A percentile compares a stretch with the other conserved stretches of the same genome.
phyloP scores from a whole-genome alignment of 2,797 vertebrate genomes.

The Hippopotamyrus pictus region DNA sequence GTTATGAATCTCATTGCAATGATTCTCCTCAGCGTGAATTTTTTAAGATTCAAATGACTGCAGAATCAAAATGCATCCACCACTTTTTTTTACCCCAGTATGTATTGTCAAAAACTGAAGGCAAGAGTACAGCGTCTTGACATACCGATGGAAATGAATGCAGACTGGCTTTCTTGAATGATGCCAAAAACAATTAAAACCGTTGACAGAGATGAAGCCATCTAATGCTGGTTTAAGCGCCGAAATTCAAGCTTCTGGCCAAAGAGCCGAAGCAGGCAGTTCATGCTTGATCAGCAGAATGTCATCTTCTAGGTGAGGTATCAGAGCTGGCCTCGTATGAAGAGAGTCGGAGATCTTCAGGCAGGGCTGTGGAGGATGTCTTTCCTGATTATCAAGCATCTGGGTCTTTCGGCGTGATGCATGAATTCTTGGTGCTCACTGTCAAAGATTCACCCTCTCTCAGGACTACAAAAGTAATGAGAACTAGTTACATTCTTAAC shows the following conservation, averaged over 20 bases:
- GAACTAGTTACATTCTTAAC: neutral
- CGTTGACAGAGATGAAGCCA: neutral
- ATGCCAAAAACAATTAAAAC: neutral
- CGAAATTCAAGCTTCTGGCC: neutral
- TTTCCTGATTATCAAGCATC: neutral
- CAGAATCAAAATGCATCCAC: neutral
- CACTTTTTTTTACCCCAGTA: neutral
- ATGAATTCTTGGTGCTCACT: neutral
- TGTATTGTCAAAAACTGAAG: neutral
- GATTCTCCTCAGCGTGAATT: neutral
- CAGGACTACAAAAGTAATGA: neutral
- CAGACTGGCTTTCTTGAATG: neutral
- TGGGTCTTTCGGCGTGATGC: neutral
- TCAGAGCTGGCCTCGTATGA: neutral
- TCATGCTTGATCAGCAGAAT: neutral
- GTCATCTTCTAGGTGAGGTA: conserved; percentile 12
- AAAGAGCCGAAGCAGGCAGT: neutral
- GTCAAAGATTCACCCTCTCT: neutral
- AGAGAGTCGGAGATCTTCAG: conserved; percentile 15
- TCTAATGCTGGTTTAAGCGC: neutral
- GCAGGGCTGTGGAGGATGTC: neutral
- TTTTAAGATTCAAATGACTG: neutral
- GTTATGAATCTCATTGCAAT: neutral
- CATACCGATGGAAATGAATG: neutral
- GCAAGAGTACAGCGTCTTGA: neutral